Conservation (phyloP, 2,113 vertebrate species). For the Megaceryle maxima region DNA sequence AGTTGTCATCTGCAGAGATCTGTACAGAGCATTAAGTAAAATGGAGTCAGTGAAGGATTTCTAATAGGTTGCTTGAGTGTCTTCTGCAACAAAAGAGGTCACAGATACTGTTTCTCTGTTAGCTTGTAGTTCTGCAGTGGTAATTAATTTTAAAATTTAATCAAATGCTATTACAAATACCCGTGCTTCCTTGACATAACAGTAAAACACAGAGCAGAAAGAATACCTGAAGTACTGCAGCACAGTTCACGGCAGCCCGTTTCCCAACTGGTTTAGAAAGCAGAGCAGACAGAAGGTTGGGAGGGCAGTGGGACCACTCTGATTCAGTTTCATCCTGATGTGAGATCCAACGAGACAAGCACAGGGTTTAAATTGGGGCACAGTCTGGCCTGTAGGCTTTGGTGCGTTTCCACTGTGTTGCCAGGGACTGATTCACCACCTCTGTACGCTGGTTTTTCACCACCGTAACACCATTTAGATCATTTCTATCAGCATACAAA, state of each 20-base stretch:
- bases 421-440: constrained; percentile 9
- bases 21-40: neutral
- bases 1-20: neutral
- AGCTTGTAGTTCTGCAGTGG: neutral
- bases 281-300: neutral
- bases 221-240: neutral
- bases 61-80: neutral
- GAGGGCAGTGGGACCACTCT: neutral
- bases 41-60: neutral
- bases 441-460: neutral
- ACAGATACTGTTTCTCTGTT: neutral
- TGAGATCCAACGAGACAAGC: neutral
- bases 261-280: neutral
- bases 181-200: neutral
- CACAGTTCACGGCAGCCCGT: neutral
- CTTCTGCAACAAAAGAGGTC: neutral
- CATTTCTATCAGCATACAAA: neutral
- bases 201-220: neutral
- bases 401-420: neutral
- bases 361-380: neutral
- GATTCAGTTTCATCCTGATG: neutral
- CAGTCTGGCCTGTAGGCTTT: neutral
- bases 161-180: neutral
- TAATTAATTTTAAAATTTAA: neutral
- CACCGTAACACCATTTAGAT: neutral